Evolutionary conservation across 2,888 invertebrate genomes (phyloP), one percentile per base, ranked within the genome.

Genomic region (Mythimna albipuncta): DNA sequence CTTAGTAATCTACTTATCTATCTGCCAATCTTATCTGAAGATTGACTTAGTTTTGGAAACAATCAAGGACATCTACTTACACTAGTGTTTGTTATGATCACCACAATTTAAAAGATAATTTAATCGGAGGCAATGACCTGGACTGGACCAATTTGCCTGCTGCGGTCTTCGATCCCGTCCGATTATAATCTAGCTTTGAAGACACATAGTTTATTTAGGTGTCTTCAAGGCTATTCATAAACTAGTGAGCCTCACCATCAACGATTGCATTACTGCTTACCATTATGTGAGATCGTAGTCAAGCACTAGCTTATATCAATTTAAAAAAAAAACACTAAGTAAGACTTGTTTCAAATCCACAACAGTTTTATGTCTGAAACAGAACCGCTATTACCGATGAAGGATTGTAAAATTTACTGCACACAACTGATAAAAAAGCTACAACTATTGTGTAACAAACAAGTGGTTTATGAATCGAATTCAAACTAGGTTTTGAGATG

Each of bases 1-100:
- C 26, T 44, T 26, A 62, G 16, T 16, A 47, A 47, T 47, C 47
- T 19, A 47, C 19, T 47, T 47, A 16, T 6, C 13, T 55, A 58
- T 55, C 35, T 21, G 26, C 13, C 26, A 63, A 69, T 69, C 38
- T 69, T 69, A 74, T 65, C 74, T 65, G 16, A 35, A 21, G 19
- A 16, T 73, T 41, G 9, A 32, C 44, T 47, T 47, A 47, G 44
- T 47, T 47, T 11, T 44, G 44, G 47, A 47, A 47, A 44, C 38
- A 21, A 41, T 57, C n/a, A 32, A 72, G 26, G 13, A 35, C 35
- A 61, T 2, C 11, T 69, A 47, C 4, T 19, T 10, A 26, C 6
- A 54, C 7, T 2, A n/a, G 44, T 47, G 16, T 69, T 47, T 58
- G 13, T 41, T 32, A 41, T 35, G n/a, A 52, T 67, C 3, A 47